Conservation (phyloP, 1,140 invertebrate species). For the Calephelis virginiensis region DNA sequence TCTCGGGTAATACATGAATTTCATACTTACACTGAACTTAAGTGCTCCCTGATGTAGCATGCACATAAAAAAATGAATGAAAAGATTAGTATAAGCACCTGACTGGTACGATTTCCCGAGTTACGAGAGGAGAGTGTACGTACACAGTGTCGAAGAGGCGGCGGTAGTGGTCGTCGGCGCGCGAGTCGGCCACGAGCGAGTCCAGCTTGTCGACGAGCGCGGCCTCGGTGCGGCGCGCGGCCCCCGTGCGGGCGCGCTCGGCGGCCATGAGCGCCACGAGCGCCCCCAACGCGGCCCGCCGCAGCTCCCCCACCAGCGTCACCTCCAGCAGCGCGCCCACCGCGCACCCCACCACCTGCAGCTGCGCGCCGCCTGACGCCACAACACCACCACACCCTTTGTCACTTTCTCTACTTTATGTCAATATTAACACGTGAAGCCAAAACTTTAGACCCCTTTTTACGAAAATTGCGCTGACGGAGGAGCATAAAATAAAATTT, state of each 20-base stretch:
- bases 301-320: conserved; percentile 93
- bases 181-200: conserved; percentile 93
- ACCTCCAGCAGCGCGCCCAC: conserved; percentile 97
- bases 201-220: conserved; percentile 96
- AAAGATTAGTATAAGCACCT: no score
- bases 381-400: no score
- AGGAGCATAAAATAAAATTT: no score
- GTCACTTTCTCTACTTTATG: no score
- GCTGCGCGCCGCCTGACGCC: conserved; percentile 74
- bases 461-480: no score
- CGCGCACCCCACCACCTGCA: conserved; percentile 94
- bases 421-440: no score
- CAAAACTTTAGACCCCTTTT: no score
- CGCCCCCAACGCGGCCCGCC: conserved; percentile 94
- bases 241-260: conserved; percentile 89
- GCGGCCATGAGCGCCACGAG: conserved; percentile 99
- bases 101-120: no score
- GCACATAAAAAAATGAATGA: conserved; percentile 27
- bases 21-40: conserved; percentile 84
- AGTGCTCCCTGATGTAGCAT: conserved; percentile 88
- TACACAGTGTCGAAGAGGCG: conserved; percentile 96
- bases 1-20: no score
- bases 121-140: no score
- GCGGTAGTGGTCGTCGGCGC: conserved; percentile 95
- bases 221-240: conserved; percentile 93